Evolutionary conservation across 2,113 vertebrate genomes (phyloP).

Genomic region (Peromyscus californicus): DNA sequence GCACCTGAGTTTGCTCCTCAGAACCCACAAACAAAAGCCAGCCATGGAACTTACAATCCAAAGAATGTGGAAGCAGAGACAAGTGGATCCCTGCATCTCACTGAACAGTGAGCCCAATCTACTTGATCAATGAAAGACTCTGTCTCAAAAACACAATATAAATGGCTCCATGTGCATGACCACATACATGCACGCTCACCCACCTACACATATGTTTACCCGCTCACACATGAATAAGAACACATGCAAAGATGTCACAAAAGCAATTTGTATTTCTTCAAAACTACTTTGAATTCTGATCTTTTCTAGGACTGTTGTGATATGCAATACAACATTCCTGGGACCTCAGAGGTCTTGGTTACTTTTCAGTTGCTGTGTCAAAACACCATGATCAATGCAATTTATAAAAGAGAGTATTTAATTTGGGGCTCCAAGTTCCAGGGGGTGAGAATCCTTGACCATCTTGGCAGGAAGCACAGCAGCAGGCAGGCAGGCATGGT

Average conservation of each 20-base stretch:
- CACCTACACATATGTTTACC: not conserved
- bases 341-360: not conserved
- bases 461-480: not conserved
- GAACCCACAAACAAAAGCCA: not conserved
- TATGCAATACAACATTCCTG: too few species aligned
- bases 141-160: not conserved
- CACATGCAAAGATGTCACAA: not conserved
- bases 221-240: not conserved
- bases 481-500: not conserved
- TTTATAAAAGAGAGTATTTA: not conserved
- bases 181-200: not conserved
- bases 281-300: not conserved
- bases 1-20: not conserved
- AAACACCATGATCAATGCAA: not conserved
- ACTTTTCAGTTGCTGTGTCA: not conserved
- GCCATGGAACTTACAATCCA: not conserved
- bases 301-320: too few species aligned
- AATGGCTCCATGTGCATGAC: not conserved
- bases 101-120: not conserved
- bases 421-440: not conserved
- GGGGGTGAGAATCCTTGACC: not conserved
- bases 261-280: not conserved
- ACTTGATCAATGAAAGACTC: not conserved
- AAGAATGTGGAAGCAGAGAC: not conserved
- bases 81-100: not conserved